Conservation (phyloP, 2,888 invertebrate species). For the Drosophila quasianomalipes region DNA sequence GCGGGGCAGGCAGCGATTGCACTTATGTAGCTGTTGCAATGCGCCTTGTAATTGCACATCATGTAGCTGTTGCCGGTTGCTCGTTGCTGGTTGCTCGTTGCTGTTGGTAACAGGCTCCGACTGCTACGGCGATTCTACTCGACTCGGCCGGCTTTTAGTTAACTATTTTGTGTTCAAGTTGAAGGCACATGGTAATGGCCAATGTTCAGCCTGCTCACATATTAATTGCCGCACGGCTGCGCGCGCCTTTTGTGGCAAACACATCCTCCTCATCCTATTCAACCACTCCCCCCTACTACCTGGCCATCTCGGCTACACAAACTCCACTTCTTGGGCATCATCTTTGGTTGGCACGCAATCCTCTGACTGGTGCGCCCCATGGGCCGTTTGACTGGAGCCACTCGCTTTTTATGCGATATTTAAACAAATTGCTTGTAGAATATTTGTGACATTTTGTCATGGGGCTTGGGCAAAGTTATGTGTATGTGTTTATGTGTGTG, state of each 20-base stretch:
- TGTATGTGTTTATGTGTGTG: conserved; percentile 17
- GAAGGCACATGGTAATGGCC: conserved; percentile 81
- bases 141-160: conserved; percentile 75
- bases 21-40: conserved; percentile 67
- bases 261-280: conserved; percentile 5
- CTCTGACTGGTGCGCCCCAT: conserved; percentile 58
- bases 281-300: not conserved
- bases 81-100: conserved; percentile 53
- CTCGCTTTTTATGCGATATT: conserved; percentile 78
- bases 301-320: not conserved
- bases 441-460: conserved; percentile 81
- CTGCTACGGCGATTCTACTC: conserved; percentile 41
- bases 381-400: conserved; percentile 40
- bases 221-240: conserved; percentile 81
- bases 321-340: conserved; percentile 22
- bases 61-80: conserved; percentile 65
- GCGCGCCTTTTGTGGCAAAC: conserved; percentile 79
- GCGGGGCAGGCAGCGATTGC: conserved; percentile 78
- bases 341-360: conserved; percentile 58
- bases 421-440: conserved; percentile 82
- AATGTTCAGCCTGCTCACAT: conserved; percentile 82
- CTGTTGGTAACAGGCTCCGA: conserved; percentile 60
- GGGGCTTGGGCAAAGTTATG: conserved; percentile 51
- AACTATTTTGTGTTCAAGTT: conserved; percentile 82
- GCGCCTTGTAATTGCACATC: conserved; percentile 65